phyloP scores from a whole-genome alignment of 2,888 invertebrate genomes.

The Dyspetes luteomarginatus region DNA sequence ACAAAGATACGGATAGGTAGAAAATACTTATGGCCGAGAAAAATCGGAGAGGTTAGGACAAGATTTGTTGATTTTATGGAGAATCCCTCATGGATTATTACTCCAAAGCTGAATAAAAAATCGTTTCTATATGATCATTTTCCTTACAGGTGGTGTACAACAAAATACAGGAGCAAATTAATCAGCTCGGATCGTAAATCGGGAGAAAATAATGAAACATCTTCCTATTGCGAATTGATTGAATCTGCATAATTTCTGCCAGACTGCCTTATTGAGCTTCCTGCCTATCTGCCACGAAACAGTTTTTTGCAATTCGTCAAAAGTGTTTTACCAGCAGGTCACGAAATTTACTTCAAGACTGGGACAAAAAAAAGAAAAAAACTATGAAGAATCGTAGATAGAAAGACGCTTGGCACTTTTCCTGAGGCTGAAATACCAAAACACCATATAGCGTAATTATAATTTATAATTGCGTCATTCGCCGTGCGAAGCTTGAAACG shows the following conservation, averaged over 20 bases:
- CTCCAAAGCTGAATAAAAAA: no score
- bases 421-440: slow-evolving; percentile 48
- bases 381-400: neutral
- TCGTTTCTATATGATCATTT: neutral
- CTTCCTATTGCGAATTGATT: neutral
- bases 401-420: slow-evolving; percentile 22
- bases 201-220: neutral
- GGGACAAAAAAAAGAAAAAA: slow-evolving; percentile 14
- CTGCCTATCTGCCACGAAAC: slow-evolving; percentile 1
- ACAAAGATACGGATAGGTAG: neutral
- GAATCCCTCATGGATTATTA: no score
- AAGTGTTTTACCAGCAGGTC: slow-evolving; percentile 1
- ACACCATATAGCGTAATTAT: slow-evolving; percentile 51
- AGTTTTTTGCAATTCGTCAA: slow-evolving; percentile 19
- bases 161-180: slow-evolving; percentile 61
- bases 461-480: slow-evolving; percentile 7
- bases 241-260: slow-evolving; percentile 18
- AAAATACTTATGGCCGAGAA: no score
- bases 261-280: slow-evolving; percentile 51
- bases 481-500: neutral
- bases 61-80: no score
- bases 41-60: no score
- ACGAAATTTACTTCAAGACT: slow-evolving; percentile 52
- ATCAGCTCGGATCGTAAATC: slow-evolving; percentile 55
- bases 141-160: slow-evolving; percentile 52